A percentile compares a stretch with the other conserved stretches of the same genome.
Conservation (phyloP, 53 echinoderm and acorn worm genomes). For the Echinometra lucunter region DNA sequence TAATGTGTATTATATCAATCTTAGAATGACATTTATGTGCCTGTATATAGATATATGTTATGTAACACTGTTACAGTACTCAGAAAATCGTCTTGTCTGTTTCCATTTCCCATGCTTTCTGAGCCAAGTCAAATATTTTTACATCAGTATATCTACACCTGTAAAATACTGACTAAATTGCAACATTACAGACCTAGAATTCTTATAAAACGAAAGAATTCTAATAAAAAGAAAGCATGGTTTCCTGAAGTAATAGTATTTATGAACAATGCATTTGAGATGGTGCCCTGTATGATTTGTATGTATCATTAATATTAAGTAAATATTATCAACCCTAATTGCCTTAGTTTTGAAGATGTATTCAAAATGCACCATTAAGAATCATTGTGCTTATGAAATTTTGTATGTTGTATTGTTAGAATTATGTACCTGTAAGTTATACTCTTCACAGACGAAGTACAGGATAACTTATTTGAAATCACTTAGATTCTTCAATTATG, state of each 20-base stretch:
- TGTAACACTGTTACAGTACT: slow-evolving; percentile 59
- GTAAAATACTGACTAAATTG: too few species aligned
- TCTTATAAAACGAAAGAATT: too few species aligned
- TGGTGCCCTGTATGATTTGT: slow-evolving; percentile 13
- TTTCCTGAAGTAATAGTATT: not conserved
- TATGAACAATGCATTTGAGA: slow-evolving; percentile 26
- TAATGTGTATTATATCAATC: slow-evolving; percentile 44
- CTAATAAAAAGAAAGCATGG: not conserved
- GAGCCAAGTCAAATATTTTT: not conserved
- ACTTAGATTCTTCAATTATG: slow-evolving; percentile 25
- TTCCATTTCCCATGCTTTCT: not conserved
- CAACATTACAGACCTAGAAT: not conserved
- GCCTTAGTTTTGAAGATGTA: slow-evolving; percentile 42
- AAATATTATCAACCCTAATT: not conserved
- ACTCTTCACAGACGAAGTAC: slow-evolving; percentile 17
- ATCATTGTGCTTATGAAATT: slow-evolving; percentile 30
- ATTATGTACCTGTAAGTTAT: slow-evolving; percentile 1
- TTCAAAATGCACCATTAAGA: slow-evolving; percentile 38
- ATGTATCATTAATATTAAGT: not conserved
- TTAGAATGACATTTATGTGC: slow-evolving; percentile 22
- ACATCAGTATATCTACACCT: too few species aligned
- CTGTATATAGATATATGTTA: slow-evolving; percentile 59
- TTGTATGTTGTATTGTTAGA: slow-evolving; percentile 22
- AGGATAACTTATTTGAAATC: slow-evolving; percentile 7
- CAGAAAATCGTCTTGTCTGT: not conserved